Base-by-base conservation (phyloP, 2,888 invertebrate genomes). In the Rhodophaea formosa region DNA sequence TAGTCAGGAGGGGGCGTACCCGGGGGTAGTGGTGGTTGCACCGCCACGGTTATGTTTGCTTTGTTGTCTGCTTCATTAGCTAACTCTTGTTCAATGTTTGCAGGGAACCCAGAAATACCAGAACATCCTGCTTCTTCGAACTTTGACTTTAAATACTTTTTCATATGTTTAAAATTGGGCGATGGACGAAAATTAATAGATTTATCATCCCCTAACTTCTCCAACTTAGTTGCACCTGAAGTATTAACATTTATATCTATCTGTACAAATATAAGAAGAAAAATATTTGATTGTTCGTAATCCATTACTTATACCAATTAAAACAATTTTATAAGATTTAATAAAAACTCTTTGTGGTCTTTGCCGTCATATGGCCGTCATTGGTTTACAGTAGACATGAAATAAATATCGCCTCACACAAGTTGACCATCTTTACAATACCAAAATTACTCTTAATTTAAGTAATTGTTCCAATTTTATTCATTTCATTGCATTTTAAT, bases 121-220 rank as follows among this genome's bases (percentile, higher is more conserved):
- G 53, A 54, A 2, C 59, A 59, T 10, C 45, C 56, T 16, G 63
- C 63, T 63, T 77, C 72, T 57, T 79, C 77, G 53, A 79, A 75
- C 62, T 83, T 80, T 0, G 72, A 78, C 44, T 79, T 77, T 0
- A 84, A 66, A 62, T 81, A 84, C 51, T 88, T 87, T 64, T 79
- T 84, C 86, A 86, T 88, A 35, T 84, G 81, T 67, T 79, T 83
- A 51, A 84, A 83, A 61, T 85, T 84, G 17, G 80, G 80, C 0
- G 82, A 84, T 14, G 84, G 78, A 14, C 76, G 72, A 64, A 84
- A 84, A 30, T 77, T 78, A 43, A 84, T 74, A 8, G 64, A 64
- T 32, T 80, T 74, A 59, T 80, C 82, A 63, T 80, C 75, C 57
- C 71, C 72, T 32, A 14, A 15, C 46, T 14, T 16, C 46, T 46